A percentile compares a stretch with the other conserved stretches of the same genome.
phyloP scores from a whole-genome alignment of 2,888 invertebrate genomes.

The Hymenopus coronatus region DNA sequence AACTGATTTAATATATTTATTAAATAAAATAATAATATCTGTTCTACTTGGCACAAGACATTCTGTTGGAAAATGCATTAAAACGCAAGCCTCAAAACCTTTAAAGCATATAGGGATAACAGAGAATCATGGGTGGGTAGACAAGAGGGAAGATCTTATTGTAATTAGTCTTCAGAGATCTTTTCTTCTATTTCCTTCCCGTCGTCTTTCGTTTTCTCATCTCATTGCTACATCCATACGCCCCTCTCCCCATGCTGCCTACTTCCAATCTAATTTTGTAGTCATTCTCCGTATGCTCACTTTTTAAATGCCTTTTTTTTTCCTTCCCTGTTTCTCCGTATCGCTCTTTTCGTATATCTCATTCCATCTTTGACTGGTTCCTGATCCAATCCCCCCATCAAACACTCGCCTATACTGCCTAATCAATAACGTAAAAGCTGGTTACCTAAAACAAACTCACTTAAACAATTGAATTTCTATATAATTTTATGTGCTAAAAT shows the following conservation, averaged over 20 bases:
- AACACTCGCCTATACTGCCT: not conserved
- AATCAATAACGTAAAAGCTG: not conserved
- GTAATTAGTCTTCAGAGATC: conserved; percentile 22
- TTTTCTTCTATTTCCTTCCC: not conserved
- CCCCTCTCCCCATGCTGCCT: not conserved
- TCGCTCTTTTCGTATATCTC: not conserved
- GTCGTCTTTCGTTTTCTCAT: not conserved
- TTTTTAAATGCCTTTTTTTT: conserved; percentile 26
- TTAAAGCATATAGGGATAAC: not conserved
- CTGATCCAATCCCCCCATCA: not conserved
- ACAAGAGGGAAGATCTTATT: conserved; percentile 6
- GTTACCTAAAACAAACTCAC: too few relatives aligned
- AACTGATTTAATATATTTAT: too few relatives aligned
- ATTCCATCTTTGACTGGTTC: conserved; percentile 16
- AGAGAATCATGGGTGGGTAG: not conserved
- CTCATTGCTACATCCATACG: conserved; percentile 11
- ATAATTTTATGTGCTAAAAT: too few relatives aligned
- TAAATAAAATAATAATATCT: too few relatives aligned
- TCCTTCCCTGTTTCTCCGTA: not conserved
- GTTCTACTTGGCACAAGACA: too few relatives aligned
- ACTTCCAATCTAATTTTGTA: conserved; percentile 30
- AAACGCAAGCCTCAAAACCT: not conserved
- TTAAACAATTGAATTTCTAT: too few relatives aligned
- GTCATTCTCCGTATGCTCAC: conserved; percentile 29
- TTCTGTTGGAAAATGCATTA: not conserved